phyloP scores from a whole-genome alignment of 2,888 invertebrate genomes.

The Andrena bicolor region DNA sequence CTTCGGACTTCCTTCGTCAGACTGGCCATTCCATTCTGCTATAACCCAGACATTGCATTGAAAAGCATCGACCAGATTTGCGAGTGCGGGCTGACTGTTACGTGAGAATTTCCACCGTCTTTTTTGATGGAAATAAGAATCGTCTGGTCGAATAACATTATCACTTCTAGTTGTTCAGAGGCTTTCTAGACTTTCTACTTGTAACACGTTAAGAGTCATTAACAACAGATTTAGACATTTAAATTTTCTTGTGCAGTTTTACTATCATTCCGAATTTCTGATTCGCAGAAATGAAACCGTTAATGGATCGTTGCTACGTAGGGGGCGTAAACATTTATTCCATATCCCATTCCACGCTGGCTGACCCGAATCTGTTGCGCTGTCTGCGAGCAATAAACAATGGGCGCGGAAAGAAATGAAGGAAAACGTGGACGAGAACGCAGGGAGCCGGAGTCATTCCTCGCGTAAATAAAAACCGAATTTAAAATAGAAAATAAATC shows the following conservation, averaged over 20 bases:
- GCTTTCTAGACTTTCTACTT: not conserved
- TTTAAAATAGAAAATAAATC: conserved; percentile 75
- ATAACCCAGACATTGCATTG: conserved; percentile 38
- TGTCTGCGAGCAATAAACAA: conserved; percentile 40
- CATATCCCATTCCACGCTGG: not conserved
- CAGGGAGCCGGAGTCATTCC: conserved; percentile 18
- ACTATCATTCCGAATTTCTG: not conserved
- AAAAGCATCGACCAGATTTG: conserved; percentile 35
- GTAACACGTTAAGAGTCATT: not conserved
- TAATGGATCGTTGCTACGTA: no score
- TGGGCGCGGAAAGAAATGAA: not conserved
- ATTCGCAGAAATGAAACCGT: not conserved
- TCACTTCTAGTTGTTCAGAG: not conserved
- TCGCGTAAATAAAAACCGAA: conserved; percentile 64
- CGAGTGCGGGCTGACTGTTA: conserved; percentile 6
- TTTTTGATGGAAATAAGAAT: conserved; percentile 4
- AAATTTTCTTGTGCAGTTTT: not conserved
- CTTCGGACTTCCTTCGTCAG: not conserved
- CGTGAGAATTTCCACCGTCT: conserved; percentile 7
- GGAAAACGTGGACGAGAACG: conserved; percentile 7
- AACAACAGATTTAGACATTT: not conserved
- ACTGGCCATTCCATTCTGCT: conserved; percentile 32
- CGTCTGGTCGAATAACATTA: not conserved
- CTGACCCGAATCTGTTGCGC: conserved; percentile 21
- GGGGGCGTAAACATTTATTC: conserved; percentile 10